These are phyloP conservation scores for Meteorus cinctellus DNA, from an alignment of 2,888 invertebrate species.

Conservation along the genomic window DNA sequence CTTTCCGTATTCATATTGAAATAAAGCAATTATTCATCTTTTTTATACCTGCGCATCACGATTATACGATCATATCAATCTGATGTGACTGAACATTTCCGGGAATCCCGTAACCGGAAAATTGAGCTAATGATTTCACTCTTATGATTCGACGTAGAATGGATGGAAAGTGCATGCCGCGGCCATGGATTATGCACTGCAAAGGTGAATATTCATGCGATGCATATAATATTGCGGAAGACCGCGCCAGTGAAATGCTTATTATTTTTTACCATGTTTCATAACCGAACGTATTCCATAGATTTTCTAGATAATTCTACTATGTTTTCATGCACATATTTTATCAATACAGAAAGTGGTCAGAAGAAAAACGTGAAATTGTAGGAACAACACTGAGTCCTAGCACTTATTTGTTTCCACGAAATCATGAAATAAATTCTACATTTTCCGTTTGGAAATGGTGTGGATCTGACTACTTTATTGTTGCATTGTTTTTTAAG, in stretches of 20 bases:
- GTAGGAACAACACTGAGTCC: not conserved
- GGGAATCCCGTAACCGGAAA: not conserved
- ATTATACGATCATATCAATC: not conserved
- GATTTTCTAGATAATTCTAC: not conserved
- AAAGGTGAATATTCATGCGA: constrained; percentile 41
- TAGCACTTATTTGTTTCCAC: too few species aligned
- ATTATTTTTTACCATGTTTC: not conserved
- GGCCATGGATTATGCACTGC: constrained; percentile 38
- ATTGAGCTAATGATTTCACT: not conserved
- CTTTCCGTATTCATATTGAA: not conserved
- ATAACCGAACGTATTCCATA: not conserved
- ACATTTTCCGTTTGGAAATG: too few species aligned
- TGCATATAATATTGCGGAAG: constrained; percentile 9
- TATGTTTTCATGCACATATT: not conserved
- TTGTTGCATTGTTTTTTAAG: too few species aligned
- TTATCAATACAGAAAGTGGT: not conserved
- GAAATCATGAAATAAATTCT: too few species aligned
- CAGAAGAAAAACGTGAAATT: not conserved
- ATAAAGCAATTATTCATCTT: not conserved
- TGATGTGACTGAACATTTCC: not conserved
- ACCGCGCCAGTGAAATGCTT: not conserved
- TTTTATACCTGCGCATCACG: not conserved
- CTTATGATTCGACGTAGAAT: not conserved
- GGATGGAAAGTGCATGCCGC: constrained; percentile 7
- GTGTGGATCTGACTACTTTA: too few species aligned